A percentile compares a stretch with the other conserved stretches of the same genome.
These are phyloP conservation scores for Xanthorhoe spadicearia DNA, from an alignment of 2,888 invertebrate species.

Conservation along the genomic window DNA sequence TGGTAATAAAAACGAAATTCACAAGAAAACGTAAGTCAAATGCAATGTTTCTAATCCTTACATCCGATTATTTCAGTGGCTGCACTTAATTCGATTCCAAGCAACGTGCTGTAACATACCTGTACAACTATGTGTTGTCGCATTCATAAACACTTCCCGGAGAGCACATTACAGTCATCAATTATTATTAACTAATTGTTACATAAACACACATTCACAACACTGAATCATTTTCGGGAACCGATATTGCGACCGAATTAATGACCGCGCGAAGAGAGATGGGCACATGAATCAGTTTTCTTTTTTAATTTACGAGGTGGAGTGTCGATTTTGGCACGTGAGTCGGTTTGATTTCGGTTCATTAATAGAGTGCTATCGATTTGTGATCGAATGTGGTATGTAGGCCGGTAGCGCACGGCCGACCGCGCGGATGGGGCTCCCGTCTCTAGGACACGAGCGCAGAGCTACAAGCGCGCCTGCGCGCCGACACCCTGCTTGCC, in stretches of 20 bases:
- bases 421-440: constrained; percentile 68
- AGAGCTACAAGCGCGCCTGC: constrained; percentile 71
- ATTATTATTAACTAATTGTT: constrained; percentile 52
- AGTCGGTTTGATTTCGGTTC: constrained; percentile 53
- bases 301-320: constrained; percentile 37
- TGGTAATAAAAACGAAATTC: not conserved
- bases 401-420: constrained; percentile 61
- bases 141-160: constrained; percentile 43
- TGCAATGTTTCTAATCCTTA: constrained; percentile 19
- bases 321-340: constrained; percentile 52
- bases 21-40: constrained; percentile 3
- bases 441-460: constrained; percentile 64
- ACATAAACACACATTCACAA: constrained; percentile 52
- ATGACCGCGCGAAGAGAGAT: constrained; percentile 20
- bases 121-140: constrained; percentile 44
- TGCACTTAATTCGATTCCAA: constrained; percentile 27
- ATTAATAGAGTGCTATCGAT: constrained; percentile 72
- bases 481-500: constrained; percentile 61
- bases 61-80: constrained; percentile 21
- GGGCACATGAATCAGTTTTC: constrained; percentile 39
- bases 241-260: constrained; percentile 10
- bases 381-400: constrained; percentile 57
- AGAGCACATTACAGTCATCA: constrained; percentile 49
- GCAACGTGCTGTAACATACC: constrained; percentile 43
- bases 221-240: constrained; percentile 51